Evolutionary conservation across 2,113 vertebrate genomes (phyloP), one percentile per base, ranked within the genome.

Genomic region (Salvelinus namaycush): DNA sequence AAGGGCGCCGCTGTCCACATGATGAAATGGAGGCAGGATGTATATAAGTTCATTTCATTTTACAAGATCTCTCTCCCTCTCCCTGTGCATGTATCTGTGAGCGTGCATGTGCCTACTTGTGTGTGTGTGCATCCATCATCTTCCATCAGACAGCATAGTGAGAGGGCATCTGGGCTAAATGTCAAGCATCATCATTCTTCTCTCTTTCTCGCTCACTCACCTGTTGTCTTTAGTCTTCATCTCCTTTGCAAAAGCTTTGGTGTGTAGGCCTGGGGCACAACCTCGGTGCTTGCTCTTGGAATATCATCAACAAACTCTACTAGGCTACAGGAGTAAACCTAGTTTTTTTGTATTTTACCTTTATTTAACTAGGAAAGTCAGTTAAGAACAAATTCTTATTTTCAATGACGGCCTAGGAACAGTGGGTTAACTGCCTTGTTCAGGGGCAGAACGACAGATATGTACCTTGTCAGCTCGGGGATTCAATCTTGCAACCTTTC

Each of bases 1-100:
- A 5, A 48, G 51, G 81, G 77, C 54, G 65, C 44, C 44, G 57
- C 66, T 68, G 16, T 54, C 14, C 51, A 54, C 51, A 54, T 5
- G 29, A 31, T 31, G 67, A 68, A 68, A 31, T 34, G 14, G 13
- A 68, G 34, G 5, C 29, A 18, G 67, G 7, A 44, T 24, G 12
- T 5, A 18, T 5, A 16, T 54, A 1, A 18, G 51, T 54, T 54
- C 1, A 54, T 54, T 44, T 54, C 16, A 54, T 54, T 54, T 54
- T 0, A 54, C 14, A 54, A 54, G 1, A 18, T 54, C 51, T 5
- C 14, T 16, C 49, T 14, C 39, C 39, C 39, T 44, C 39, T 12
- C 39, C 39, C 9, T 18, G 51, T 57, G 59, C 64, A 26, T 65
- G 59, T 24, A 24, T 24, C 16, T 68, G 72, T 62, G 39, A 27